Conservation (phyloP, 2,113 vertebrate species). For the Tichodroma muraria region DNA sequence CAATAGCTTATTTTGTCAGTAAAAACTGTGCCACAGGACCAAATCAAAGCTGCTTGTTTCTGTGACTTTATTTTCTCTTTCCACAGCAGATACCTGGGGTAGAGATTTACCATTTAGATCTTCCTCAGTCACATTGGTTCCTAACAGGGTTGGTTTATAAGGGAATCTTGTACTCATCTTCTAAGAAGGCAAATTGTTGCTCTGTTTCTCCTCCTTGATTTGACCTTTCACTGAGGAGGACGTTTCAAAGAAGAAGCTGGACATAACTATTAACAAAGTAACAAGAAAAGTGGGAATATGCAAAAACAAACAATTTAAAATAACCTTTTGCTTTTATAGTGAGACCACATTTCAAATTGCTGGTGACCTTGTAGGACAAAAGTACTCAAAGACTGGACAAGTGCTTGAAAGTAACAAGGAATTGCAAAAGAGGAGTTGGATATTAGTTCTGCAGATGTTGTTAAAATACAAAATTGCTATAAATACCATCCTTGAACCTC, state of each 20-base stretch:
- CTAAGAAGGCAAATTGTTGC: neutral
- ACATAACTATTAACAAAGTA: neutral
- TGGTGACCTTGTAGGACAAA: neutral
- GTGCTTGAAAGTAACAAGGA: neutral
- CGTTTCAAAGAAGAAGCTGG: neutral
- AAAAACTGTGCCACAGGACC: neutral
- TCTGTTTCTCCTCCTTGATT: neutral
- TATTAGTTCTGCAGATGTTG: neutral
- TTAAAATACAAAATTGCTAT: neutral
- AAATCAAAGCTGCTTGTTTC: neutral
- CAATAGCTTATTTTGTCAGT: neutral
- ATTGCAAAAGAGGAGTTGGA: neutral
- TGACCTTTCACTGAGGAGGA: neutral
- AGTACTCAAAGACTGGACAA: neutral
- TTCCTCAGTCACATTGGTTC: neutral
- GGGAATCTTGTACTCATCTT: neutral
- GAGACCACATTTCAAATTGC: neutral
- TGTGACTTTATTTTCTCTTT: neutral
- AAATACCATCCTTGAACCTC: neutral
- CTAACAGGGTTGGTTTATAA: neutral
- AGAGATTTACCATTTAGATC: neutral
- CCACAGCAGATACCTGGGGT: neutral
- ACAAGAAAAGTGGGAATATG: neutral
- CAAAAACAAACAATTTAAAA: neutral
- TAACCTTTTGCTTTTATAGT: neutral